Percentiles rank a stretch among this genome's conserved stretches.
phyloP scores from a whole-genome alignment of 2,888 invertebrate species.

The Teleogryllus oceanicus region DNA sequence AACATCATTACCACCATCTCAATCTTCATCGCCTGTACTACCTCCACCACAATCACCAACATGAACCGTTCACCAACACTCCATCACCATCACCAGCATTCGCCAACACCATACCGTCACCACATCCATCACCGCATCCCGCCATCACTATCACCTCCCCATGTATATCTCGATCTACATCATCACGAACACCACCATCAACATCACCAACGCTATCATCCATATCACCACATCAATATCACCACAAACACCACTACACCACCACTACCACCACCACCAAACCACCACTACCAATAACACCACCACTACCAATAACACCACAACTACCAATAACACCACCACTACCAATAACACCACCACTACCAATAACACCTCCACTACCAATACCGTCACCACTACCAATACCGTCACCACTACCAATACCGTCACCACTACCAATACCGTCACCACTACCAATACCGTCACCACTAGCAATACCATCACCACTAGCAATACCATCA shows the following conservation, averaged over 20 bases:
- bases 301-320: neutral
- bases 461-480: no score
- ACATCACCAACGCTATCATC: neutral
- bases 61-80: neutral
- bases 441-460: fast-evolving
- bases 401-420: no score
- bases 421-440: no score
- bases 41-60: neutral
- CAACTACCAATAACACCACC: no score
- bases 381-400: no score
- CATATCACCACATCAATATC: neutral
- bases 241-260: neutral
- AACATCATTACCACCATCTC: slow-evolving; percentile 38
- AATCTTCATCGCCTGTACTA: neutral
- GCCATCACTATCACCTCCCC: neutral
- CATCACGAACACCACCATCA: neutral
- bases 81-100: neutral
- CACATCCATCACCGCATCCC: neutral
- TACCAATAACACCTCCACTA: neutral
- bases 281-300: neutral
- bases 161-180: neutral
- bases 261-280: neutral
- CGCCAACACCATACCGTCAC: neutral
- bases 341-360: neutral
- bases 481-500: neutral